phyloP scores from a whole-genome alignment of 2,113 vertebrate species.

The Archocentrus centrarchus region DNA sequence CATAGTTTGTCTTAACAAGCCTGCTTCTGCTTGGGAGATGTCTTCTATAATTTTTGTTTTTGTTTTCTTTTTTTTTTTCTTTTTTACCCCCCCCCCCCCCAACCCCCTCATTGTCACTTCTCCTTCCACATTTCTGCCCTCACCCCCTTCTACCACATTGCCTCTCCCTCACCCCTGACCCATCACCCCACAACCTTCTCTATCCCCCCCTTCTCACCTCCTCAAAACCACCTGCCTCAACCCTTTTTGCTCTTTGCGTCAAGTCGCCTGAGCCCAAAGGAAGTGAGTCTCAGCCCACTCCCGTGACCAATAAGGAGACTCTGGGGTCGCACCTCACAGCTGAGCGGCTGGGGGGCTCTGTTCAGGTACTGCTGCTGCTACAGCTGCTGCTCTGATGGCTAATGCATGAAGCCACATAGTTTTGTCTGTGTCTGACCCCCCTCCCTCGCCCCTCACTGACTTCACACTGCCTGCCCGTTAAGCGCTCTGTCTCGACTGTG shows the following conservation, averaged over 20 bases:
- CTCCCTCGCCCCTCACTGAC: neutral
- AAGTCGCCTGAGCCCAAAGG: constrained; percentile 90
- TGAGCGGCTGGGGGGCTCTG: constrained; percentile 91
- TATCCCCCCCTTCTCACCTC: constrained; percentile 36
- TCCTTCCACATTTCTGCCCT: constrained; percentile 40
- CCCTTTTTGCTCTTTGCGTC: constrained; percentile 81
- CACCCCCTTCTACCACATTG: constrained; percentile 51
- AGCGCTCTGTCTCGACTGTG: constrained; percentile 24
- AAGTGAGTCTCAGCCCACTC: constrained; percentile 89
- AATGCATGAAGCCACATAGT: constrained; percentile 66
- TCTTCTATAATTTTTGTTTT: constrained; percentile 80
- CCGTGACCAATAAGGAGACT: constrained; percentile 88
- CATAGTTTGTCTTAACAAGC: constrained; percentile 82
- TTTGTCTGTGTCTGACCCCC: constrained; percentile 30
- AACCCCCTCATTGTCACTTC: constrained; percentile 49
- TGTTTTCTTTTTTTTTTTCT: constrained; percentile 55
- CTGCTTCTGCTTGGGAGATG: constrained; percentile 83
- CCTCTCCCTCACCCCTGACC: constrained; percentile 51
- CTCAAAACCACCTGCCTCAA: constrained; percentile 73
- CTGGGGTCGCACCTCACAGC: constrained; percentile 89
- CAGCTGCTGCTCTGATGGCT: constrained; percentile 68
- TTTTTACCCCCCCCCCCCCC: constrained; percentile 19
- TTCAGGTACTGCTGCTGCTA: constrained; percentile 87
- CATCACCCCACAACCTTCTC: constrained; percentile 40
- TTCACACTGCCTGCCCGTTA: constrained; percentile 35